Evolutionary conservation across 2,797 vertebrate genomes (phyloP).

Genomic region (Cossypha caffra): DNA sequence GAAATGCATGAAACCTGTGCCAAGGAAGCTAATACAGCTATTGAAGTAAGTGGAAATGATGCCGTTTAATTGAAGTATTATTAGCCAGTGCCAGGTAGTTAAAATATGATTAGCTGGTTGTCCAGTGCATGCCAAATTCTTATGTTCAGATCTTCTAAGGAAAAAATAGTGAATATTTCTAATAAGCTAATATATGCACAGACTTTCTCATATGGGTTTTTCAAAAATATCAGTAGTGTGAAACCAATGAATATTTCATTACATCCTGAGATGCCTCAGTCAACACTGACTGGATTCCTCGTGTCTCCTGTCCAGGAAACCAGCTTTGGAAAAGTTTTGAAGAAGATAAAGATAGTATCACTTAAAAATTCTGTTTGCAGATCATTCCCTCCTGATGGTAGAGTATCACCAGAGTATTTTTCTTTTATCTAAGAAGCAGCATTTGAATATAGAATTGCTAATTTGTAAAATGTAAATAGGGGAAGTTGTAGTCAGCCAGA

Average conservation of each 20-base stretch:
- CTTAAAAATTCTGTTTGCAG: slow-evolving; percentile 4
- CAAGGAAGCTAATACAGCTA: not conserved
- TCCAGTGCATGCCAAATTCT: not conserved
- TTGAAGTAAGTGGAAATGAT: not conserved
- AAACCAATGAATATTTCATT: slow-evolving; percentile 55
- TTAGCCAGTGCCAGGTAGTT: not conserved
- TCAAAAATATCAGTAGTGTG: slow-evolving; percentile 2
- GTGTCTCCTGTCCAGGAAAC: not conserved
- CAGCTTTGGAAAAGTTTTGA: not conserved
- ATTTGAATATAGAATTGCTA: not conserved
- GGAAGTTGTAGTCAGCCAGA: not conserved
- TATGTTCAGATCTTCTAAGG: not conserved
- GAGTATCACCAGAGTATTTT: not conserved
- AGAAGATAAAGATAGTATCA: not conserved
- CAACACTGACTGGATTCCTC: slow-evolving; percentile 1
- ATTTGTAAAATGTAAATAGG: not conserved
- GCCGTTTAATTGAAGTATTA: not conserved
- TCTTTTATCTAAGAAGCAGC: not conserved
- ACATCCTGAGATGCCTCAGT: slow-evolving; percentile 5
- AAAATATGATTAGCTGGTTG: not conserved
- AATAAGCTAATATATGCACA: not conserved
- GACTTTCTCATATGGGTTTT: not conserved
- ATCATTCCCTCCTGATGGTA: not conserved
- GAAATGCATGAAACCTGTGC: not conserved
- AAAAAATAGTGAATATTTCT: not conserved